A percentile compares a stretch with the other conserved stretches of the same genome.
Conservation (phyloP, 37 sponge, comb jelly and placozoan genomes). For the Aplysina aerophoba region DNA sequence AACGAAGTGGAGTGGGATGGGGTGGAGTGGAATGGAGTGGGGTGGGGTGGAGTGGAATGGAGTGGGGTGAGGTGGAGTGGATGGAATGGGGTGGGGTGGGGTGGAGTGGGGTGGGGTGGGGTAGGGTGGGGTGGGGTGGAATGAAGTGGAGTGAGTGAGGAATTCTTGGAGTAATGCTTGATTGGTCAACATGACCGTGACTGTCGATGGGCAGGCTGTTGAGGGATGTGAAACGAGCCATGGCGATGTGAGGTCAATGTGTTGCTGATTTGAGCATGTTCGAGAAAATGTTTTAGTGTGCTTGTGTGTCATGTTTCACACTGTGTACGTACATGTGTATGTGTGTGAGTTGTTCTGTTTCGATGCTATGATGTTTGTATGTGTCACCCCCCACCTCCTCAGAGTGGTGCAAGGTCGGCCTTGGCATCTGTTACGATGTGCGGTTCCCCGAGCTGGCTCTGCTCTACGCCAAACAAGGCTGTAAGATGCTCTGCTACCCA, state of each 20-base stretch:
- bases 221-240: too few relatives aligned
- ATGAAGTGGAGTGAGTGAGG: too few relatives aligned
- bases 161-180: too few relatives aligned
- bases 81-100: too few relatives aligned
- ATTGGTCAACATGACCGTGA: too few relatives aligned
- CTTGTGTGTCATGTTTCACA: neutral
- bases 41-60: too few relatives aligned
- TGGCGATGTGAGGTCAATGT: too few relatives aligned
- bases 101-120: too few relatives aligned
- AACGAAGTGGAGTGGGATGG: too few relatives aligned
- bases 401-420: slow-evolving; percentile 91
- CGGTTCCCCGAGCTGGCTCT: slow-evolving; percentile 92
- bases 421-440: slow-evolving; percentile 96
- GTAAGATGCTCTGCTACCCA: slow-evolving; percentile 85
- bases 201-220: neutral
- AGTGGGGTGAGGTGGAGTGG: too few relatives aligned
- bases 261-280: neutral
- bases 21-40: too few relatives aligned
- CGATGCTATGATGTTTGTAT: neutral
- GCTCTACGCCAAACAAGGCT: slow-evolving; percentile 74
- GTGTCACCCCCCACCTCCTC: neutral
- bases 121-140: too few relatives aligned
- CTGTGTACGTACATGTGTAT: neutral
- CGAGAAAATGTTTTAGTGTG: neutral
- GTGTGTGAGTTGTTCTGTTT: neutral